Conservation (phyloP, 1,140 invertebrate genomes). For the Diachasma alloeum region DNA sequence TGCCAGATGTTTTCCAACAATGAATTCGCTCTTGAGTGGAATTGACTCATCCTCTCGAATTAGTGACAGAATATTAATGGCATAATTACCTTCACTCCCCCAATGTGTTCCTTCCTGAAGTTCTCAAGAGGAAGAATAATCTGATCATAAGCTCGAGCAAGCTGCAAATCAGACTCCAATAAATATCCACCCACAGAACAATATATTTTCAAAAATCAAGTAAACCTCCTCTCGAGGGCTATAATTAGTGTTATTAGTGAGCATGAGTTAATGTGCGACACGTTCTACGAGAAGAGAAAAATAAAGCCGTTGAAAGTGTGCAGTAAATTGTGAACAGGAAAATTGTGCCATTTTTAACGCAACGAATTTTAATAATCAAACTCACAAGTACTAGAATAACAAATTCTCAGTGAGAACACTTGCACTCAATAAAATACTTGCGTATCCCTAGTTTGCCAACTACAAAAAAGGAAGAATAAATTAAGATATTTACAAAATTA, state of each 20-base stretch:
- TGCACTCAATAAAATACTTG: conserved; percentile 33
- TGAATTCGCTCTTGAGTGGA: too few relatives aligned
- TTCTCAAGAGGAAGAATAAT: conserved; percentile 91
- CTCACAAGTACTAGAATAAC: neutral
- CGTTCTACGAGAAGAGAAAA: neutral
- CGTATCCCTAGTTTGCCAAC: conserved; percentile 34
- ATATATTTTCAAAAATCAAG: neutral
- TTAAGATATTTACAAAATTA: conserved; percentile 6
- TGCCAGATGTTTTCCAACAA: too few relatives aligned
- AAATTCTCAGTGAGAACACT: neutral
- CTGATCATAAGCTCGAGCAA: conserved; percentile 88
- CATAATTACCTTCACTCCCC: conserved; percentile 82
- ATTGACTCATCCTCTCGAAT: neutral
- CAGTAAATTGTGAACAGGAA: neutral
- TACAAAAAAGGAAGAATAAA: conserved; percentile 22
- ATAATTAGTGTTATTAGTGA: conserved; percentile 14
- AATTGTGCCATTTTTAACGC: neutral
- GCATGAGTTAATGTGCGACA: conserved; percentile 4
- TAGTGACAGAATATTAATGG: neutral
- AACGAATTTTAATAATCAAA: neutral
- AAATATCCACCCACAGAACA: neutral
- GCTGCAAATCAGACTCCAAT: conserved; percentile 68
- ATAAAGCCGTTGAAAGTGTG: neutral
- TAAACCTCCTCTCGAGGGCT: neutral
- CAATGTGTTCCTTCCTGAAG: conserved; percentile 95